Evolutionary conservation across 2,888 invertebrate genomes (phyloP).

Genomic region (Liodrosophila aerea): DNA sequence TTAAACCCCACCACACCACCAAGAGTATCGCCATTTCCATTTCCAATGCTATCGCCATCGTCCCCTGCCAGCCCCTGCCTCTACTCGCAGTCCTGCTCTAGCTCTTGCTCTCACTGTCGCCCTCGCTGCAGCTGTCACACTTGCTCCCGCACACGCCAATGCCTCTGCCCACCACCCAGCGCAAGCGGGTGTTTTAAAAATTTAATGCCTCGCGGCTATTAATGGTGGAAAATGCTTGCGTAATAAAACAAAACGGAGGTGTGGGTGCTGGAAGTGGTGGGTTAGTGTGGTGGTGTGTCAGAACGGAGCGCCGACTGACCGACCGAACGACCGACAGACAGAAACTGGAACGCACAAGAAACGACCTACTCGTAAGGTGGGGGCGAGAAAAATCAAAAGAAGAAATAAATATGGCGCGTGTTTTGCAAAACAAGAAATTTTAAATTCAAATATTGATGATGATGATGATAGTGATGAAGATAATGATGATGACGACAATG

Average conservation of each 20-base stretch:
- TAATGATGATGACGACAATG: slow-evolving; percentile 8
- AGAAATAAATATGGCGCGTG: slow-evolving; percentile 78
- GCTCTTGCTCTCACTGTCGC: slow-evolving; percentile 16
- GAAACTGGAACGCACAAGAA: slow-evolving; percentile 34
- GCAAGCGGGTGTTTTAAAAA: slow-evolving; percentile 70
- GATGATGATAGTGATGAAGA: slow-evolving; percentile 29
- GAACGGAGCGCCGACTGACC: slow-evolving; percentile 26
- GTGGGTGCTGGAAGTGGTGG: slow-evolving; percentile 13
- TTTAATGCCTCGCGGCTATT: slow-evolving; percentile 78
- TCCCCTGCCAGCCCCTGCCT: background rate
- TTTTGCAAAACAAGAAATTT: slow-evolving; percentile 72
- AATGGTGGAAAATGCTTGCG: slow-evolving; percentile 77
- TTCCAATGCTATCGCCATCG: background rate
- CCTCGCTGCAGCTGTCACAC: slow-evolving; percentile 15
- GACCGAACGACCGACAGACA: slow-evolving; percentile 13
- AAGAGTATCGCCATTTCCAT: slow-evolving; percentile 19
- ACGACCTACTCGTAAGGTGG: too few relatives aligned
- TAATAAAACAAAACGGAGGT: slow-evolving; percentile 72
- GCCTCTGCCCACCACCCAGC: slow-evolving; percentile 10
- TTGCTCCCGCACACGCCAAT: background rate
- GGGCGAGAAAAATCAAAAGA: slow-evolving; percentile 70
- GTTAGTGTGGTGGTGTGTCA: slow-evolving; percentile 21
- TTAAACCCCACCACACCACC: slow-evolving; percentile 13
- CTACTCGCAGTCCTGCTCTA: background rate
- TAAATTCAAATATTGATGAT: slow-evolving; percentile 77